phyloP scores from a whole-genome alignment of 2,113 vertebrate species.

The Thermophis baileyi region DNA sequence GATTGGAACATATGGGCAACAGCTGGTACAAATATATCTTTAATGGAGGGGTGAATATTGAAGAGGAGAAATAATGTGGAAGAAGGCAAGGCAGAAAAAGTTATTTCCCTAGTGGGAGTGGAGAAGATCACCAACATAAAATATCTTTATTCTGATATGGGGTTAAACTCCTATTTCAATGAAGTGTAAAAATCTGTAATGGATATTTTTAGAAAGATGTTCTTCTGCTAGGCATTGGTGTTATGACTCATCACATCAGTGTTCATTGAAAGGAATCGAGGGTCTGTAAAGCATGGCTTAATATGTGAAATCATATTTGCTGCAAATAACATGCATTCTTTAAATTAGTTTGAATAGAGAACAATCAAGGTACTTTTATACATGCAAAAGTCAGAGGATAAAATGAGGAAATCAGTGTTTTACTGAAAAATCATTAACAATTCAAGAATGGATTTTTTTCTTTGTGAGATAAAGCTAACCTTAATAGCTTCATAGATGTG shows the following conservation, averaged over 20 bases:
- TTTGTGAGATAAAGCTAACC: background rate
- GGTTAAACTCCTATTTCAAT: conserved; percentile 5
- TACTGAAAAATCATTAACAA: background rate
- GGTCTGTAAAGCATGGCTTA: background rate
- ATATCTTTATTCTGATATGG: background rate
- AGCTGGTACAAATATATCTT: background rate
- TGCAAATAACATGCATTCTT: background rate
- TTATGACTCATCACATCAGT: conserved; percentile 8
- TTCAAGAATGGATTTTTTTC: background rate
- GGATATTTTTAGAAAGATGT: conserved; percentile 33
- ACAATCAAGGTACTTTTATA: conserved; percentile 8
- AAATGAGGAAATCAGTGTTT: background rate
- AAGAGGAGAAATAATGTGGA: background rate
- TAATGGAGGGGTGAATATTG: background rate
- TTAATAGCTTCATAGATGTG: background rate
- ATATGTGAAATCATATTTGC: background rate
- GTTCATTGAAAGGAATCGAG: background rate
- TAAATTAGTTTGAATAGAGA: conserved; percentile 11
- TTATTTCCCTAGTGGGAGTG: background rate
- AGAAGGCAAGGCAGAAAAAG: background rate
- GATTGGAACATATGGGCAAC: background rate
- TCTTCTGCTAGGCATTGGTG: conserved; percentile 15
- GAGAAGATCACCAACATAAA: background rate
- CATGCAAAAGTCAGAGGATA: conserved; percentile 1
- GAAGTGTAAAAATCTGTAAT: background rate